Percentiles rank a stretch among this genome's conserved stretches.
These are phyloP conservation scores for Uria aalge DNA, from an alignment of 2,113 vertebrate species.

Conservation along the genomic window DNA sequence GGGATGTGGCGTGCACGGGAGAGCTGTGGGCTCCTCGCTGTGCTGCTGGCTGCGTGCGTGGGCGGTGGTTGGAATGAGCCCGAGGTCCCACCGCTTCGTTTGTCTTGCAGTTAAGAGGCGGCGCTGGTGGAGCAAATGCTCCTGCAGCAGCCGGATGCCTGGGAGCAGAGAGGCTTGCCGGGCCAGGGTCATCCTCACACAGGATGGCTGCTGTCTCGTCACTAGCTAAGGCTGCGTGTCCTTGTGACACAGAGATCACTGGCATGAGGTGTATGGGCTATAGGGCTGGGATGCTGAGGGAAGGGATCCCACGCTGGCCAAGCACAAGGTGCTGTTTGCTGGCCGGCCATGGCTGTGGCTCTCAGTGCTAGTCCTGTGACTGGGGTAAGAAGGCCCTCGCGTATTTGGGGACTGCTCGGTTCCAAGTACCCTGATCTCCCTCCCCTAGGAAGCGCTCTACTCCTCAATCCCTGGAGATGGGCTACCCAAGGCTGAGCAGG, in stretches of 20 bases:
- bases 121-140: not conserved
- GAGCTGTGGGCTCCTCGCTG: not conserved
- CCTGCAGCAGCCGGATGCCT: not conserved
- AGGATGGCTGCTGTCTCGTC: not conserved
- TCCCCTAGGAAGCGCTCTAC: constrained; percentile 6
- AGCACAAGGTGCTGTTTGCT: not conserved
- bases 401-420: rapidly evolving
- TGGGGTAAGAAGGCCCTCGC: rapidly evolving
- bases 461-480: not conserved
- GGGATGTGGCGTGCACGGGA: rapidly evolving
- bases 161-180: not conserved
- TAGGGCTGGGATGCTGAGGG: not conserved
- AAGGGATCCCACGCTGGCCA: not conserved
- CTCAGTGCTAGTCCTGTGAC: rapidly evolving
- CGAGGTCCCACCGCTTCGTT: not conserved
- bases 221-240: not conserved
- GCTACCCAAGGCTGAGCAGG: not conserved
- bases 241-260: rapidly evolving
- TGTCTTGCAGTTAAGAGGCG: not conserved
- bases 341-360: rapidly evolving
- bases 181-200: not conserved
- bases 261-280: not conserved
- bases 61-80: not conserved
- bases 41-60: rapidly evolving
- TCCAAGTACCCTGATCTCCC: not conserved